These are phyloP conservation scores for Gambelia wislizenii DNA, from an alignment of 2,797 vertebrate species.

Conservation along the genomic window DNA sequence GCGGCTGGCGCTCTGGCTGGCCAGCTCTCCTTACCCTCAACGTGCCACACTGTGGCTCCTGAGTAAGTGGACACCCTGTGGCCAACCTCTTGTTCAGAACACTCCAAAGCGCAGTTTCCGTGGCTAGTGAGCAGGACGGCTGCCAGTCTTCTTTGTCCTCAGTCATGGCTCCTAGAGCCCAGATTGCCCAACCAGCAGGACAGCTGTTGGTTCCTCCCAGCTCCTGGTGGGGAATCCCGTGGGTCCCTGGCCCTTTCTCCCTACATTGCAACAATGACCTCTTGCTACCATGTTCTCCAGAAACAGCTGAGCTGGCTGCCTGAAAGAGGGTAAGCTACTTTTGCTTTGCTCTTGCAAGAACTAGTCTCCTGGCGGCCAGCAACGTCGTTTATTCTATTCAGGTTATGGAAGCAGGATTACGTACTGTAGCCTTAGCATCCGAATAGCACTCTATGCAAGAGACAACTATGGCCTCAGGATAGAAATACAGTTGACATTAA, in stretches of 20 bases:
- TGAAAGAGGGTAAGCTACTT: conserved; percentile 58
- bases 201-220: not conserved
- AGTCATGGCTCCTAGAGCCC: not conserved
- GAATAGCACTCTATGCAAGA: conserved; percentile 61
- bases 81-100: not conserved
- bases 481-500: conserved; percentile 51
- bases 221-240: not conserved
- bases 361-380: conserved; percentile 57
- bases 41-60: not conserved
- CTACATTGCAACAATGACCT: conserved; percentile 16
- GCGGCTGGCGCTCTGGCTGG: not conserved
- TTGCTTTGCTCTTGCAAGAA: conserved; percentile 43
- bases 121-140: not conserved
- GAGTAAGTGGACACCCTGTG: not conserved
- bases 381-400: conserved; percentile 60
- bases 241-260: conserved; percentile 8
- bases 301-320: conserved; percentile 35
- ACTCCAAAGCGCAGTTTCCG: not conserved
- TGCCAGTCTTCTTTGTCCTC: not conserved
- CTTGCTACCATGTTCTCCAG: conserved; percentile 41
- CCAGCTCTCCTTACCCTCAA: not conserved
- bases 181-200: not conserved
- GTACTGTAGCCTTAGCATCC: conserved; percentile 69
- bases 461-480: conserved; percentile 38
- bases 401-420: conserved; percentile 54